A percentile compares a stretch with the other conserved stretches of the same genome.
phyloP scores from a whole-genome alignment of 2,113 vertebrate genomes.

The Thunnus maccoyii region DNA sequence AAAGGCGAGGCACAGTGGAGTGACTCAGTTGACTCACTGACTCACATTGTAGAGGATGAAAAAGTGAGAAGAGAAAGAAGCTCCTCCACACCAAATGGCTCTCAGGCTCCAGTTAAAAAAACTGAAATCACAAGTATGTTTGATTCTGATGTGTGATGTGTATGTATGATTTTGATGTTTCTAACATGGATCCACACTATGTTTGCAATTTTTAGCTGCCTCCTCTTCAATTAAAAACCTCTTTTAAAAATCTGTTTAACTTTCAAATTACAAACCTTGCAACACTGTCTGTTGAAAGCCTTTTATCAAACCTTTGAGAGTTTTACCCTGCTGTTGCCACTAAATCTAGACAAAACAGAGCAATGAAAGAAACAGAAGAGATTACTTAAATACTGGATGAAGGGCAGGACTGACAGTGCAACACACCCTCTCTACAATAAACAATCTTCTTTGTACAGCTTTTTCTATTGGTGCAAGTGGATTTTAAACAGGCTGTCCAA shows the following conservation, averaged over 20 bases:
- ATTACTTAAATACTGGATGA: constrained; percentile 13
- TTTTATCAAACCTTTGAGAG: constrained; percentile 7
- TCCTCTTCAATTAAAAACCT: constrained; percentile 10
- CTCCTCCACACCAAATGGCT: constrained; percentile 73
- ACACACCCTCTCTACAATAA: constrained; percentile 7
- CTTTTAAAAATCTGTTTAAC: neutral
- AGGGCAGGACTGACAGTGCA: constrained; percentile 8
- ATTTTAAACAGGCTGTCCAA: constrained; percentile 46
- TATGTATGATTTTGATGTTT: neutral
- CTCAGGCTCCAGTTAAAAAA: constrained; percentile 16
- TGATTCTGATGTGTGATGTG: neutral
- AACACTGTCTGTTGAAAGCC: neutral
- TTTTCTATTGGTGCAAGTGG: constrained; percentile 17
- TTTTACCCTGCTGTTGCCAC: constrained; percentile 1
- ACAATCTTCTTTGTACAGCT: constrained; percentile 6
- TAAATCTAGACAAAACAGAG: constrained; percentile 25
- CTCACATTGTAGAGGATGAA: constrained; percentile 59
- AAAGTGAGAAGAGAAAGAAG: constrained; percentile 44
- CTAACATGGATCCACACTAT: too few species aligned
- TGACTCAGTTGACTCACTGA: constrained; percentile 66
- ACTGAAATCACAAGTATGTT: constrained; percentile 19
- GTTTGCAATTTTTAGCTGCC: neutral
- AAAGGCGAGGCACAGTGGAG: constrained; percentile 43
- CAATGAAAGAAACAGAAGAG: constrained; percentile 5
- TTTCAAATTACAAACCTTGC: constrained; percentile 13